A percentile compares a stretch with the other conserved stretches of the same genome.
Conservation (phyloP, 2,888 invertebrate species). For the Caenorhabditis wallacei region DNA sequence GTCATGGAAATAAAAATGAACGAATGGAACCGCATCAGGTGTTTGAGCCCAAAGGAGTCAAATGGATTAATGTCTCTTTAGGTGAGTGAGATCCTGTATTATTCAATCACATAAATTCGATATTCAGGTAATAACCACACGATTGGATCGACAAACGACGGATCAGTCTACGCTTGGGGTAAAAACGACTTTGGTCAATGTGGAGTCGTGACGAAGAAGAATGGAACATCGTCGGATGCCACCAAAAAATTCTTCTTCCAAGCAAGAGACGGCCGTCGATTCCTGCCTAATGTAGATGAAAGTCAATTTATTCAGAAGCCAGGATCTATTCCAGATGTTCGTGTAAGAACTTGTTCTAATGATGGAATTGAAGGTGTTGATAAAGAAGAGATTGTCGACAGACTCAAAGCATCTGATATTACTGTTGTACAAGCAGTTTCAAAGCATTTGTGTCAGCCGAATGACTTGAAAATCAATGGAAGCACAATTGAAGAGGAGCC, state of each 20-base stretch:
- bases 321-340: slow-evolving; percentile 43
- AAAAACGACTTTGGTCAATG: slow-evolving; percentile 79
- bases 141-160: slow-evolving; percentile 72
- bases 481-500: slow-evolving; percentile 24
- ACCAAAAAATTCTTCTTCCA: slow-evolving; percentile 68
- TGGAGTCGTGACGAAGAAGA: slow-evolving; percentile 63
- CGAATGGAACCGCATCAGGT: slow-evolving; percentile 74
- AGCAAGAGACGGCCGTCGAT: slow-evolving; percentile 64
- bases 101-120: background rate
- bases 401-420: slow-evolving; percentile 55
- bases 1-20: slow-evolving; percentile 78
- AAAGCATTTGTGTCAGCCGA: slow-evolving; percentile 42
- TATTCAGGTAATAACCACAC: slow-evolving; percentile 75
- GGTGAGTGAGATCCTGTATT: slow-evolving; percentile 59
- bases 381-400: slow-evolving; percentile 57
- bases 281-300: slow-evolving; percentile 54
- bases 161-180: slow-evolving; percentile 77
- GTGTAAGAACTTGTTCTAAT: slow-evolving; percentile 16
- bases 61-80: slow-evolving; percentile 76
- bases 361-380: slow-evolving; percentile 40
- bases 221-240: slow-evolving; percentile 19
- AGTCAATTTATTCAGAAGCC: slow-evolving; percentile 48
- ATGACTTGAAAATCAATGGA: slow-evolving; percentile 27
- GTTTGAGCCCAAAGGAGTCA: slow-evolving; percentile 70
- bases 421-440: slow-evolving; percentile 60